Evolutionary conservation across 2,113 vertebrate species (phyloP).

Genomic region (Oophaga pumilio): DNA sequence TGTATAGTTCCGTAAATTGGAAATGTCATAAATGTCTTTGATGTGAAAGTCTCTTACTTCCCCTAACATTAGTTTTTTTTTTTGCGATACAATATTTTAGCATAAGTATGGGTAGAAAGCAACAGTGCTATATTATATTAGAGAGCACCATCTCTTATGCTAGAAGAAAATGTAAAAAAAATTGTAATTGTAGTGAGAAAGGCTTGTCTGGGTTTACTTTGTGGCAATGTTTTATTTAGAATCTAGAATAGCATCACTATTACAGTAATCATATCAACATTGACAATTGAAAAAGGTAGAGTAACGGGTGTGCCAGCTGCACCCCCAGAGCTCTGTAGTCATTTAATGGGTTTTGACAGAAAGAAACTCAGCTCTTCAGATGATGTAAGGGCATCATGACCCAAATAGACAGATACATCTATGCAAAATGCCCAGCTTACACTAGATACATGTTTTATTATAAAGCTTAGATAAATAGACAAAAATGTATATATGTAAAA

Average conservation of each 20-base stretch:
- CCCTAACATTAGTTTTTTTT: no score
- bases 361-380: background rate
- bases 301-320: slow-evolving; percentile 46
- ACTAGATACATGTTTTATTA: background rate
- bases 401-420: background rate
- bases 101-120: no score
- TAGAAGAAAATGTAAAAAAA: background rate
- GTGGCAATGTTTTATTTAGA: slow-evolving; percentile 10
- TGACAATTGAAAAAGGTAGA: slow-evolving; percentile 47
- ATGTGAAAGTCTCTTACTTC: no score
- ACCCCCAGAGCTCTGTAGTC: slow-evolving; percentile 23
- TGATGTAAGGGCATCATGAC: slow-evolving; percentile 16
- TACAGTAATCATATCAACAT: slow-evolving; percentile 55
- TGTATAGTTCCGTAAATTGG: no score
- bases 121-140: background rate
- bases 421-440: background rate
- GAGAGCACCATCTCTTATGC: background rate
- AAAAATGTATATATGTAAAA: background rate
- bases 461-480: background rate
- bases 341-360: slow-evolving; percentile 59
- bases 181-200: background rate
- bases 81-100: no score
- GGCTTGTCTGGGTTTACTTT: slow-evolving; percentile 6
- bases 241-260: slow-evolving; percentile 27
- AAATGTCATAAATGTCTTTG: no score